Evolutionary conservation across 2,888 invertebrate genomes (phyloP), one percentile per base, ranked within the genome.

Genomic region (Plemyria rubiginata): DNA sequence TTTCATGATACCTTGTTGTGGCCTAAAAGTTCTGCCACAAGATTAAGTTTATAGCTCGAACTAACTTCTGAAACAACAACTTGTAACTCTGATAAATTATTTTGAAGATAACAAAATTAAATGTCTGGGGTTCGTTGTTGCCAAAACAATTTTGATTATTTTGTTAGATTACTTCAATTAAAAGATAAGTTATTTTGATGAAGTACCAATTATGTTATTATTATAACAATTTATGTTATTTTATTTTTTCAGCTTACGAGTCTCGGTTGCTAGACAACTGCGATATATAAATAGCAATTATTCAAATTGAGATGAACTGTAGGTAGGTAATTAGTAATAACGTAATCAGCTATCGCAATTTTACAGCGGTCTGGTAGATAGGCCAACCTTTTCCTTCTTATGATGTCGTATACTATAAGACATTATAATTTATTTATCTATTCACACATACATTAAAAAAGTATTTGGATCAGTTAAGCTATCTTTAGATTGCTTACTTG

Each of bases 251-350:
- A 45, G 16, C 36, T 12, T 40, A 15, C 22, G 4, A 41, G 50
- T 32, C 36, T 36, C 60, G 13, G 53, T 53, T 43, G 49, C 54
- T 50, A 60, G 49, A 50, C 54, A 43, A 48, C n/a, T 40, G 52
- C 16, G 46, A 62, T 56, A 53, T n/a, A n/a, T n/a, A 56, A 56
- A 43, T 12, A 13, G 2, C n/a, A 46, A 43, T 57, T 36, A 51
- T 32, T 41, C 6, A 50, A 50, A 49, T 12, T 49, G 40, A 49
- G 56, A 49, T 15, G 45, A 54, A 54, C 32, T 13, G 4, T 32
- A 32, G 9, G 4, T 13, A 36, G 36, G 15, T 36, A 15, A 36
- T 50, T 9, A 50, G 15, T 36, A 15, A 36, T 50, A 4, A 50
- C 50, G 15, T 36, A 32, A 32, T 32, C 3, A 45, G 11, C 45